Percentiles rank a stretch among this genome's conserved stretches.
phyloP scores from a whole-genome alignment of 1,140 invertebrate genomes.

The Pogonomyrmex californicus region DNA sequence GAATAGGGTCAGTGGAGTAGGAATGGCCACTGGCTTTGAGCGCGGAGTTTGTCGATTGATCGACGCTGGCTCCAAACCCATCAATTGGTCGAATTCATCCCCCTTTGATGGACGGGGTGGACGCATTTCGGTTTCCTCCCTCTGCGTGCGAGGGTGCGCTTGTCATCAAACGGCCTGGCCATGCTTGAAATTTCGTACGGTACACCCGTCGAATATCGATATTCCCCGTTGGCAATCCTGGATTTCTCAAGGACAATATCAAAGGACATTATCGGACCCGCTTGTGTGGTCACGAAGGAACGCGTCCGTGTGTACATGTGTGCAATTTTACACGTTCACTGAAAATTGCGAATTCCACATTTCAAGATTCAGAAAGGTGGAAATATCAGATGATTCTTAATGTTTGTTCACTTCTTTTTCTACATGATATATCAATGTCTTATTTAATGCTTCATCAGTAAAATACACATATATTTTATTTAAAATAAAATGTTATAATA shows the following conservation, averaged over 20 bases:
- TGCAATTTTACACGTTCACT: not conserved
- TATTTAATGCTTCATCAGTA: not conserved
- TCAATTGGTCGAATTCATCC: conserved; percentile 81
- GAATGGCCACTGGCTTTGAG: conserved; percentile 72
- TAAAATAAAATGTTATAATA: not conserved
- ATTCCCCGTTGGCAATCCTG: conserved; percentile 68
- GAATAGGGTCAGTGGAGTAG: conserved; percentile 77
- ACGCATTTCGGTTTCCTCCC: conserved; percentile 78
- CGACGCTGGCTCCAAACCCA: conserved; percentile 70
- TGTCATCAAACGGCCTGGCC: conserved; percentile 80
- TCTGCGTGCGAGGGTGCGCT: conserved; percentile 75
- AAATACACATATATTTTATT: not conserved
- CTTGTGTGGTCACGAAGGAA: conserved; percentile 39
- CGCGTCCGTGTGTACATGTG: too few species aligned
- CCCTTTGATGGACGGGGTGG: conserved; percentile 71
- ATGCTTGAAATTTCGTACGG: conserved; percentile 80
- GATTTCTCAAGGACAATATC: conserved; percentile 77
- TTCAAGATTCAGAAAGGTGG: not conserved
- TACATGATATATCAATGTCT: not conserved
- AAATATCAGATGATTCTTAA: conserved; percentile 1
- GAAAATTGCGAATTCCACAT: conserved; percentile 21
- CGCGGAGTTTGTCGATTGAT: conserved; percentile 79
- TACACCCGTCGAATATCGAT: conserved; percentile 78
- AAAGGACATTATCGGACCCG: conserved; percentile 66
- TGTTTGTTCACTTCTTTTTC: not conserved